phyloP scores from a whole-genome alignment of 2,797 vertebrate species.

The Poeciliopsis presidionis region DNA sequence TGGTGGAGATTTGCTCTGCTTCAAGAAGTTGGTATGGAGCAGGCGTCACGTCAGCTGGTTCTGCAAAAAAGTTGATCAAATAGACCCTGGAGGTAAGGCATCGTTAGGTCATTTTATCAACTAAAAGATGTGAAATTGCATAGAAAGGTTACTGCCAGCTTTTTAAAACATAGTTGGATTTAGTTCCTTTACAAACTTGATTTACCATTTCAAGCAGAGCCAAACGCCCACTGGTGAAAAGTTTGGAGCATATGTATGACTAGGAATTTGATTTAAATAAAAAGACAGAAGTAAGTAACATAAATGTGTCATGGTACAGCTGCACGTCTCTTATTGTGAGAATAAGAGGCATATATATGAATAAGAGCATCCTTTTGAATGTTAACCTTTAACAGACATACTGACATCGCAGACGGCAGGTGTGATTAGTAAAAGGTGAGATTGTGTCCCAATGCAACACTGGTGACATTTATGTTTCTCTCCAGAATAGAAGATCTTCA shows the following conservation, averaged over 20 bases:
- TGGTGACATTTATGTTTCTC: not conserved
- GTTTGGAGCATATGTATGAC: not conserved
- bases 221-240: not conserved
- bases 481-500: not conserved
- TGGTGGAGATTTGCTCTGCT: too few species aligned
- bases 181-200: not conserved
- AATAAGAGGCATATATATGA: not conserved
- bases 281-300: not conserved
- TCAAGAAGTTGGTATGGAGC: too few species aligned
- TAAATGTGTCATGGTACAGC: not conserved
- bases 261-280: not conserved
- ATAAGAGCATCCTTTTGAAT: not conserved
- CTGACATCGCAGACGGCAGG: not conserved
- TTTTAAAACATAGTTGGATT: not conserved
- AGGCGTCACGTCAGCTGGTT: too few species aligned
- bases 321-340: not conserved
- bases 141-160: not conserved
- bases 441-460: not conserved
- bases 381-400: not conserved
- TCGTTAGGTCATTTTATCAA: not conserved
- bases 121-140: not conserved
- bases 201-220: not conserved
- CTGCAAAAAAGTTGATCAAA: too few species aligned
- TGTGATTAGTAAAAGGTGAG: not conserved
- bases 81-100: not conserved